Evolutionary conservation across 2,797 vertebrate genomes (phyloP).

Genomic region (Rachycentron canadum): DNA sequence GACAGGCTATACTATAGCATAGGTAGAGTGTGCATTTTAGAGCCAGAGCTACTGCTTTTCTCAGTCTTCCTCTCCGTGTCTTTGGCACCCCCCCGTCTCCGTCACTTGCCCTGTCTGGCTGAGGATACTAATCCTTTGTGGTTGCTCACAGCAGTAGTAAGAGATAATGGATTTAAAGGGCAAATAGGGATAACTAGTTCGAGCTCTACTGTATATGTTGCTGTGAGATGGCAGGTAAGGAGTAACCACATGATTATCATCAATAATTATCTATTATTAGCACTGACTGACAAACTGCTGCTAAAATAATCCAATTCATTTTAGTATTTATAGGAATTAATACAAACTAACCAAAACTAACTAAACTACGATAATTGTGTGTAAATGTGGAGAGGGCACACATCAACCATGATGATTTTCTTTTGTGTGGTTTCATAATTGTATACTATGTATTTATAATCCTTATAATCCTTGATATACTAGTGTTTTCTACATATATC

Average conservation of each 20-base stretch:
- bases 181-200: background rate
- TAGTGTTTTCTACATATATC: too few species aligned
- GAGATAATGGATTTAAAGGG: constrained; percentile 48
- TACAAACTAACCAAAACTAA: background rate
- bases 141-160: constrained; percentile 18
- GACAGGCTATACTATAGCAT: background rate
- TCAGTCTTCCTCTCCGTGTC: background rate
- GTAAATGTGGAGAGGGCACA: background rate
- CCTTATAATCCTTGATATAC: background rate
- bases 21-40: background rate
- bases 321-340: background rate
- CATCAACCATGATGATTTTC: too few species aligned
- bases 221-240: background rate
- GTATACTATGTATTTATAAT: too few species aligned
- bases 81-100: background rate
- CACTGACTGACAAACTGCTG: background rate
- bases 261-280: too few species aligned
- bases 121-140: constrained; percentile 58
- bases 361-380: too few species aligned
- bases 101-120: constrained; percentile 18
- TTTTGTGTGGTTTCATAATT: background rate
- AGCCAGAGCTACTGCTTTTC: background rate
- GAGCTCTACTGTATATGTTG: background rate
- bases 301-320: background rate
- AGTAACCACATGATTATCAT: background rate